Base-by-base conservation (phyloP, 2,797 vertebrate species). In the Labroides dimidiatus region DNA sequence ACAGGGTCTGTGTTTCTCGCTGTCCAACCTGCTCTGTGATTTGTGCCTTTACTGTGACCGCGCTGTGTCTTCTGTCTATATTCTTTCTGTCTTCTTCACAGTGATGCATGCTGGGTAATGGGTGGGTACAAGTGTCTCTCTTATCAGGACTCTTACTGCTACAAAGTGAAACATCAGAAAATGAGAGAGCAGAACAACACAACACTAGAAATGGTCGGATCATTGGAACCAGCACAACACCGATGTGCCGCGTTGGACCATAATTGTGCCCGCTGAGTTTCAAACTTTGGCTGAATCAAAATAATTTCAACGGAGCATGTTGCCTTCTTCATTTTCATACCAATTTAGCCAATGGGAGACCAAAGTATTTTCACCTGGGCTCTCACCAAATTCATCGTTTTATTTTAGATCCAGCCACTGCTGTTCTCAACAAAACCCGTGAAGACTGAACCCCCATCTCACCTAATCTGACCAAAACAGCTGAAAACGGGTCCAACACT, bases 21-120 rank as follows among this genome's bases (percentile, higher is more conserved):
- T 0, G 37, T 67, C 51, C 36, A 47, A 16, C 37, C 7, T 14
- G 44, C 75, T 77, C 70, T 79, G 67, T 77, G 74, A 70, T 62
- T 19, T 61, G 84, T 89, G 87, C 85, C 82, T 86, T 87, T 82
- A 64, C 78, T 76, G 78, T 75, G 43, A 60, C 43, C 16, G 7
- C 51, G n/a, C 23, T 16, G 36, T 21, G 6, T 6, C 17, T 2
- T 20, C 27, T 47, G 13, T 2, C 36, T 45, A 24, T 33, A 20
- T 27, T 21, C 10, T 56, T 42, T 16, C 44, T 44, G 39, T 48
- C 33, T 30, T 36, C 12, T 54, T 63, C 50, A 54, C 57, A 49
- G 62, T 27, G 73, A 62, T 64, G 76, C 64, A 60, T 77, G 57
- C 37, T 50, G 69, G 69, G 68, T 10, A 56, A 37, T 42, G 52